phyloP scores from a whole-genome alignment of 2,888 invertebrate species.

The Diaperis boleti region DNA sequence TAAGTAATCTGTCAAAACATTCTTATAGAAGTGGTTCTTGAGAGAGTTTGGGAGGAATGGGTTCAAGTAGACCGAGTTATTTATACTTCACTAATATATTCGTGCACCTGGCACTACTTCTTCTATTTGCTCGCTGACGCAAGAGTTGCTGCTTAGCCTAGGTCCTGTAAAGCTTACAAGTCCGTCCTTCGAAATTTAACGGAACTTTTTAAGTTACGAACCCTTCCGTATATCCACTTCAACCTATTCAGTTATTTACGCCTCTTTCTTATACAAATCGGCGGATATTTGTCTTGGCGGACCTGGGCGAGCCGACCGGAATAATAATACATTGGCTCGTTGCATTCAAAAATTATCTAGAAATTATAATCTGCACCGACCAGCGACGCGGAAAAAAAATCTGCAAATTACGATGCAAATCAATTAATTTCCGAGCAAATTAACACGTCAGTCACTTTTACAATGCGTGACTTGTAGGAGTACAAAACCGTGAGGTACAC shows the following conservation, averaged over 20 bases:
- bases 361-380: background rate
- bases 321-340: background rate
- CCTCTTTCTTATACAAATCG: background rate
- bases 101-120: too few relatives aligned
- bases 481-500: constrained; percentile 19
- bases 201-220: too few relatives aligned
- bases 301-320: background rate
- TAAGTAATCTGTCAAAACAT: too few relatives aligned
- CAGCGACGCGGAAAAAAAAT: background rate
- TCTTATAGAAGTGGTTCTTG: too few relatives aligned
- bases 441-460: constrained; percentile 27
- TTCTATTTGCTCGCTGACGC: too few relatives aligned
- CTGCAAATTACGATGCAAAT: constrained; percentile 1
- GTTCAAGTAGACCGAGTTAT: too few relatives aligned
- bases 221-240: too few relatives aligned
- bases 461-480: constrained; percentile 24
- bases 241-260: constrained; percentile 10
- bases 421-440: constrained; percentile 28
- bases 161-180: too few relatives aligned
- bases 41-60: too few relatives aligned
- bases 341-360: background rate
- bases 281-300: constrained; percentile 8
- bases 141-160: too few relatives aligned
- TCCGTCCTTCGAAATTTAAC: too few relatives aligned
- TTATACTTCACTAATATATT: too few relatives aligned